Conservation (phyloP, 2,797 vertebrate genomes). For the Perodicticus potto region DNA sequence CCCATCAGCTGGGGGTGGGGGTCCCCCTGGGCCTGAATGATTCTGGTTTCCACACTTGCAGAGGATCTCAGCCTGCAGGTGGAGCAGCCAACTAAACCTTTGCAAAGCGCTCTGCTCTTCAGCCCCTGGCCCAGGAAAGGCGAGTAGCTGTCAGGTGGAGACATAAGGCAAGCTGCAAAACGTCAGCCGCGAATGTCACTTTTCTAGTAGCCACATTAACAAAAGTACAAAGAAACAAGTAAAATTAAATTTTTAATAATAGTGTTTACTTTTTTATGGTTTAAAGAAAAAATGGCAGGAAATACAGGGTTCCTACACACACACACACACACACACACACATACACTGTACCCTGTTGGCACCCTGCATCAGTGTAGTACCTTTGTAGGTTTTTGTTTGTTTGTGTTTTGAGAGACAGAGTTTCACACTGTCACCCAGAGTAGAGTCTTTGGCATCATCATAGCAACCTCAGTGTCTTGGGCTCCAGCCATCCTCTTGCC, state of each 20-base stretch:
- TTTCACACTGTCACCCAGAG: no score
- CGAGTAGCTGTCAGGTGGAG: accelerated
- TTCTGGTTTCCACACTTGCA: background rate
- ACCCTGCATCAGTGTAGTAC: background rate
- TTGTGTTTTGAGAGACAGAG: no score
- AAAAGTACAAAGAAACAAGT: background rate
- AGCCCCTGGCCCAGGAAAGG: background rate
- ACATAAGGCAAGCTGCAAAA: background rate
- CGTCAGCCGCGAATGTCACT: accelerated
- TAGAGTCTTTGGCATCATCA: no score
- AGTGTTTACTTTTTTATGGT: background rate
- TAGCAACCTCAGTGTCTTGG: no score
- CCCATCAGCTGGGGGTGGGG: background rate
- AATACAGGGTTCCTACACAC: background rate
- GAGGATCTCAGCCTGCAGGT: background rate
- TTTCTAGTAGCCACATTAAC: background rate
- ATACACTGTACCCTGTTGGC: background rate
- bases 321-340: background rate
- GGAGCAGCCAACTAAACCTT: background rate
- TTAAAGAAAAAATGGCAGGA: background rate
- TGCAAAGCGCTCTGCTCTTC: no score
- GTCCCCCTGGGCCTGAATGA: background rate
- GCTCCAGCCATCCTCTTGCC: no score
- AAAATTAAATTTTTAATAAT: background rate
- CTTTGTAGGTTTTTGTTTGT: no score